Evolutionary conservation across 2,113 vertebrate genomes (phyloP).

Genomic region (Boulengeromyrus knoepffleri): DNA sequence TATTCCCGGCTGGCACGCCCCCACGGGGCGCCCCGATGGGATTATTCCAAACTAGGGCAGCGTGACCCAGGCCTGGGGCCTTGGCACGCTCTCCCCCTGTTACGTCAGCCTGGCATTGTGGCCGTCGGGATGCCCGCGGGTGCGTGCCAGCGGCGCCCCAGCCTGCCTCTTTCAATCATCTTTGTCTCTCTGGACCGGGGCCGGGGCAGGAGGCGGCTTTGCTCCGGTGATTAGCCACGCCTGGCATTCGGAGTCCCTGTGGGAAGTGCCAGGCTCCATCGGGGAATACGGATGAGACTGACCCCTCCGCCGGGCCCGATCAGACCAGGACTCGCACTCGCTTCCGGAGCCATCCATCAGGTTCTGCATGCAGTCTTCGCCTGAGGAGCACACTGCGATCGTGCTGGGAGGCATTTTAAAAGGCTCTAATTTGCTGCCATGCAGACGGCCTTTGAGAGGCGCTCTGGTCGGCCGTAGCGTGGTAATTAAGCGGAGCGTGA

Average conservation of each 20-base stretch:
- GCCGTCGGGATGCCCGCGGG: not conserved
- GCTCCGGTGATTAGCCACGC: conserved; percentile 11
- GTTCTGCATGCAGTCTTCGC: conserved; percentile 30
- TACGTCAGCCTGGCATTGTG: conserved; percentile 4
- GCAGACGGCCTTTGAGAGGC: not conserved
- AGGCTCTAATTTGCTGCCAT: conserved; percentile 28
- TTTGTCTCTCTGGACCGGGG: not conserved
- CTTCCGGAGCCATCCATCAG: conserved; percentile 33
- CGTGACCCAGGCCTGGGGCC: not conserved
- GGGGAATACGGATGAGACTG: conserved; percentile 12
- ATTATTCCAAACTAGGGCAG: conserved; percentile 17
- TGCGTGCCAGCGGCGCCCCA: not conserved
- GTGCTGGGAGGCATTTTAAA: conserved; percentile 9
- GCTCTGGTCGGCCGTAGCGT: not conserved
- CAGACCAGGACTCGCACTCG: conserved; percentile 23
- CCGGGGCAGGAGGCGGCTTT: not conserved
- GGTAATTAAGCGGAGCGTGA: not conserved
- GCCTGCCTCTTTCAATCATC: not conserved
- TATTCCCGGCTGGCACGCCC: not conserved
- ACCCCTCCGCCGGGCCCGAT: not conserved
- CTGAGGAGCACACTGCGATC: not conserved
- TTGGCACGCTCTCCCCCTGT: not conserved
- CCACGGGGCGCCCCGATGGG: not conserved
- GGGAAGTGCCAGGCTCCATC: not conserved
- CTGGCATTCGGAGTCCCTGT: not conserved